Evolutionary conservation across 2,113 vertebrate genomes (phyloP), one percentile per base, ranked within the genome.

Genomic region (Megalops atlanticus): DNA sequence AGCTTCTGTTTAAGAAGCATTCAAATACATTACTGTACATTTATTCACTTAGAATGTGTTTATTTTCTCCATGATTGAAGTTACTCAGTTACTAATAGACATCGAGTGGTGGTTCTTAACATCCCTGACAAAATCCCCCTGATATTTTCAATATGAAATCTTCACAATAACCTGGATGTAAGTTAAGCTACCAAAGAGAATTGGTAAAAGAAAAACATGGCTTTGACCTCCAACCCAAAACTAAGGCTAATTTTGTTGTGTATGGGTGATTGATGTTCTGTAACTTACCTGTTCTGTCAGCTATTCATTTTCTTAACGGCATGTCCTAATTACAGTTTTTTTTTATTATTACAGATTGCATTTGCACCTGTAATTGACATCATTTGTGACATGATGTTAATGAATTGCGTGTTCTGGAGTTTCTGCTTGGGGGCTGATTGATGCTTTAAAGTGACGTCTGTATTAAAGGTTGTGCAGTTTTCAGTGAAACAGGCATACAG

Each of bases 321-420:
- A 64, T n/a, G 2, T 64, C 58, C 58, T 27, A 64, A 64, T 64
- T 64, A 64, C 4, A n/a, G 58, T 2, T 64, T 11, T 2, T 64
- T 11, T n/a, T 64, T 24, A 64, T 64, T 64, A 64, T 64, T 64
- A 64, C 58, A 64, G 31, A 64, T 15, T 64, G 58, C 27, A 2
- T n/a, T 64, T 31, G n/a, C 58, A 64, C 58, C 58, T 64, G 58
- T n/a, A 64, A 64, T 64, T 64, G 58, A 64, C 31, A n/a, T 64
- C n/a, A n/a, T 8, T 31, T 10, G 6, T 64, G 58, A 64, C n/a
- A 31, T 27, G 58, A 31, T 64, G 58, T 31, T 64, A 64, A 64
- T 64, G 58, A 64, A 64, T 64, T 64, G 58, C 3, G 6, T 2
- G n/a, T 0, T 24, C 8, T 8, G n/a, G n/a, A 64, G 58, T 11